Percentiles rank a stretch among this genome's conserved stretches.
Conservation (phyloP, 2,888 invertebrate species). For the Apomyelois bistriatella region DNA sequence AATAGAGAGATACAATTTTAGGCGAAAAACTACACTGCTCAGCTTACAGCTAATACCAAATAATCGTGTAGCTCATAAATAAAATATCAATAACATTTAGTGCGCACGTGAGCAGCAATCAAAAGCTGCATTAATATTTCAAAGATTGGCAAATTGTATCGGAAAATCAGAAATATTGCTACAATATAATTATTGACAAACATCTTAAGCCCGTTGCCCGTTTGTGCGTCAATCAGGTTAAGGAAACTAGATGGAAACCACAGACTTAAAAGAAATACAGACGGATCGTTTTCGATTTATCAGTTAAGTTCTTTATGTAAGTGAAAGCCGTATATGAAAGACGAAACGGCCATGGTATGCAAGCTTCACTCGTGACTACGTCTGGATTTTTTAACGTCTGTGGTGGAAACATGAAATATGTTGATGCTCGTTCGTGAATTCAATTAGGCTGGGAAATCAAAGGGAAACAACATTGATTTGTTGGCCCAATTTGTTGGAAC, state of each 20-base stretch:
- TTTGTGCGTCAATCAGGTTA: not conserved
- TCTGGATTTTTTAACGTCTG: too few species aligned
- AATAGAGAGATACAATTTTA: too few species aligned
- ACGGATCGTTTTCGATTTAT: too few species aligned
- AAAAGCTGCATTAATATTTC: not conserved
- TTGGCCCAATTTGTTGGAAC: not conserved
- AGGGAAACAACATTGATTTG: constrained; percentile 1
- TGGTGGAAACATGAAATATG: not conserved
- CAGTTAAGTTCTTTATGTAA: too few species aligned
- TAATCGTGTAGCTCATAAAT: too few species aligned
- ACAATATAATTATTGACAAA: not conserved
- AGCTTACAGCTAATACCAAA: not conserved
- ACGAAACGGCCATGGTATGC: too few species aligned
- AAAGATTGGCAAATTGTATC: not conserved
- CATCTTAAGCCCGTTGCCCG: not conserved
- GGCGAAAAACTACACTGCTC: too few species aligned
- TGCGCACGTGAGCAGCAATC: not conserved
- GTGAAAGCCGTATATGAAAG: too few species aligned
- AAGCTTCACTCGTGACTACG: too few species aligned
- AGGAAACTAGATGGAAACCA: not conserved
- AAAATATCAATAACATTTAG: not conserved
- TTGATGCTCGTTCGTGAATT: not conserved
- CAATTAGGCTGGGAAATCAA: constrained; percentile 1
- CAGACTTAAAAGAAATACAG: too few species aligned
- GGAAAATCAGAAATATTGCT: not conserved